Conservation (phyloP, 2,888 invertebrate species). For the Kryphioiulus occultus region DNA sequence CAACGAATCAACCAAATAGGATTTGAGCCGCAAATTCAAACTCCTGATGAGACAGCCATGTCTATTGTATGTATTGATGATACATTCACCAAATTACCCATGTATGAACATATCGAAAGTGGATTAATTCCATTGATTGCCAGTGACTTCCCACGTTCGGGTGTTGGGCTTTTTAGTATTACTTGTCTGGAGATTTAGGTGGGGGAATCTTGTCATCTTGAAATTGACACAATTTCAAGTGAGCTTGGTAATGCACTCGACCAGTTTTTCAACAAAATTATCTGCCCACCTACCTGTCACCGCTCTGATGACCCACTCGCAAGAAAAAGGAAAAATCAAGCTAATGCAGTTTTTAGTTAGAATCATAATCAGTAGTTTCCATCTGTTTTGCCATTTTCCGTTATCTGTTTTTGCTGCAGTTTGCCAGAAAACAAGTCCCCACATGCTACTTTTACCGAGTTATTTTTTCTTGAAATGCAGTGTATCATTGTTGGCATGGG, state of each 20-base stretch:
- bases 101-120: neutral
- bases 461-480: too few relatives aligned
- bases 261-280: neutral
- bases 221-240: neutral
- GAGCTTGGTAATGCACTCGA: neutral
- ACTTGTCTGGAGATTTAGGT: neutral
- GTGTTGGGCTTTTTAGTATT: neutral
- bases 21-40: too few relatives aligned
- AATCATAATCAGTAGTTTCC: neutral
- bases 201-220: neutral
- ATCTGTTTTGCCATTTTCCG: neutral
- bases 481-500: too few relatives aligned
- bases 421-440: too few relatives aligned
- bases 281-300: neutral
- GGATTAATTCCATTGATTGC: neutral
- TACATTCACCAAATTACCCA: neutral
- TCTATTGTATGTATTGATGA: too few relatives aligned
- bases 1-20: too few relatives aligned
- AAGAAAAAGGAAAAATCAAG: neutral
- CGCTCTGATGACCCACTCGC: neutral
- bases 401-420: too few relatives aligned
- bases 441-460: too few relatives aligned
- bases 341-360: neutral
- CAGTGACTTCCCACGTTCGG: neutral
- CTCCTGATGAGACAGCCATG: too few relatives aligned